phyloP scores from a whole-genome alignment of 2,888 invertebrate genomes.

The Eugnorisma glareosa region DNA sequence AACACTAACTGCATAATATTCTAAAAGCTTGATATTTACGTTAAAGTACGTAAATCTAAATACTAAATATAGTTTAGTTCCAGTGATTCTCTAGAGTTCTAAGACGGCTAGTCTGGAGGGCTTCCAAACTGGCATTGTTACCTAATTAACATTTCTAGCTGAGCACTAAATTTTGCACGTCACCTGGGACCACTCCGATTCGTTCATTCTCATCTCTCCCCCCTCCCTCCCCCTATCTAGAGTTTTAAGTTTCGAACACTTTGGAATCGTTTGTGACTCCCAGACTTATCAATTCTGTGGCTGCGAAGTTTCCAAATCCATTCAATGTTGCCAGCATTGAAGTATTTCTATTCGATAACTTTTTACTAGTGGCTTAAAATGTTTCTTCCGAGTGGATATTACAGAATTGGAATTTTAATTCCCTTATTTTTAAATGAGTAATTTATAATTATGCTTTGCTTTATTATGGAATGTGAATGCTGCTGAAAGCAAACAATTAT shows the following conservation, averaged over 20 bases:
- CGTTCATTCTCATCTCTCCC: slow-evolving; percentile 5
- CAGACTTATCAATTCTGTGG: slow-evolving; percentile 41
- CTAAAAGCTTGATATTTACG: not conserved
- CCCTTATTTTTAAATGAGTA: not conserved
- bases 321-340: slow-evolving; percentile 37
- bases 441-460: not conserved
- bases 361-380: slow-evolving; percentile 26
- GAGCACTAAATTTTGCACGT: slow-evolving; percentile 39
- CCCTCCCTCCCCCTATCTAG: slow-evolving; percentile 4
- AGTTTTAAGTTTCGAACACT: slow-evolving; percentile 47
- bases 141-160: slow-evolving; percentile 55
- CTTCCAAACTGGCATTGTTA: slow-evolving; percentile 39
- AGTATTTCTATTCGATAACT: slow-evolving; percentile 35
- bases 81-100: not conserved
- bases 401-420: not conserved
- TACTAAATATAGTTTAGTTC: slow-evolving; percentile 7
- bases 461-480: not conserved
- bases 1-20: slow-evolving; percentile 8
- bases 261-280: slow-evolving; percentile 32
- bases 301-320: slow-evolving; percentile 34
- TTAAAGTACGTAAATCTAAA: slow-evolving; percentile 2
- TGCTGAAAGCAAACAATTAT: not conserved
- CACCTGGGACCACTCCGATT: slow-evolving; percentile 45
- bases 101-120: slow-evolving; percentile 13
- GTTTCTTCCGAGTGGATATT: slow-evolving; percentile 10